These are phyloP conservation scores for Nycticebus coucang DNA, from an alignment of 2,113 vertebrate genomes.

Conservation along the genomic window DNA sequence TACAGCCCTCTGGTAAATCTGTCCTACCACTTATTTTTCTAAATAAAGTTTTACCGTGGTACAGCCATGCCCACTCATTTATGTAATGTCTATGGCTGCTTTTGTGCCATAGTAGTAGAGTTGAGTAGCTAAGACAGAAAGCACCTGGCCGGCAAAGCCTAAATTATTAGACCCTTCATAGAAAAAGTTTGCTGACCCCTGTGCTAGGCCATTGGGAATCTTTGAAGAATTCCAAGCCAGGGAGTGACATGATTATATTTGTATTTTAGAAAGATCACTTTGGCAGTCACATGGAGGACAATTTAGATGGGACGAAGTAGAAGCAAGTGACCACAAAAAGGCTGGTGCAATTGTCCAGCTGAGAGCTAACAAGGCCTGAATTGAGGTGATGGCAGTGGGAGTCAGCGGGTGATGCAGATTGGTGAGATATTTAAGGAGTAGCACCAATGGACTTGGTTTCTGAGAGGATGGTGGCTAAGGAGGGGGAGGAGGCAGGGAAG, in stretches of 20 bases:
- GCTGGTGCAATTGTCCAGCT: neutral
- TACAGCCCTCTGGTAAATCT: neutral
- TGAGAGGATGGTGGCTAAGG: neutral
- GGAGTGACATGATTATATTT: neutral
- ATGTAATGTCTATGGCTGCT: neutral
- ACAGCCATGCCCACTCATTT: neutral
- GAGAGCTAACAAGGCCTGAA: neutral
- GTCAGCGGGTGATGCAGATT: neutral
- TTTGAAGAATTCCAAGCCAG: conserved; percentile 24
- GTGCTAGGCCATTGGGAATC: neutral
- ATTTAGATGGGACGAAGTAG: neutral
- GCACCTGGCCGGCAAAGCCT: neutral
- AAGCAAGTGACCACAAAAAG: neutral
- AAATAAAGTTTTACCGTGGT: conserved; percentile 34
- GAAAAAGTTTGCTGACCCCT: conserved; percentile 13
- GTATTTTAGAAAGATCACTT: neutral
- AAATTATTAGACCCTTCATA: neutral
- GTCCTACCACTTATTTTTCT: neutral
- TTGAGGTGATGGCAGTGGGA: neutral
- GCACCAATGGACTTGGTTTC: neutral
- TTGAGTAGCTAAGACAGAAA: conserved; percentile 11
- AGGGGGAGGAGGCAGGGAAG: neutral
- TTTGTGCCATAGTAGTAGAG: neutral
- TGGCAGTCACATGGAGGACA: neutral
- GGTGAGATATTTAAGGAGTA: neutral